Percentiles rank a stretch among this genome's conserved stretches.
phyloP scores from a whole-genome alignment of 2,888 invertebrate genomes.

The Phlogophora meticulosa region DNA sequence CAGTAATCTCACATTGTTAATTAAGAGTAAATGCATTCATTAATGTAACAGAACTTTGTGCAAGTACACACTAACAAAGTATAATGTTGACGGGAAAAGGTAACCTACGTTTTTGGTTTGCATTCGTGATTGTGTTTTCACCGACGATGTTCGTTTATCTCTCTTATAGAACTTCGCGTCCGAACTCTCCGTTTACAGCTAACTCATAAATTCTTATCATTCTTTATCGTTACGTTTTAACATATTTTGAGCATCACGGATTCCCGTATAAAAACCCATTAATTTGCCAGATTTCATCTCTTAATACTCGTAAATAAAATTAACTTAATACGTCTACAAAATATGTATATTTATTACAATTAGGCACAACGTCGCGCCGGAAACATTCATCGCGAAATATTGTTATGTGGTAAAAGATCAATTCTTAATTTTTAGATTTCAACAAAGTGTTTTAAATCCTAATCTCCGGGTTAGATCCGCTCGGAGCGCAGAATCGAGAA shows the following conservation, averaged over 20 bases:
- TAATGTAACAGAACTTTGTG: conserved; percentile 77
- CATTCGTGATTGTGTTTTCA: conserved; percentile 78
- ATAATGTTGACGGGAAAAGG: conserved; percentile 88
- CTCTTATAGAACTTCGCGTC: conserved; percentile 68
- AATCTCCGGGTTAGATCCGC: conserved; percentile 85
- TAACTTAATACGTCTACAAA: conserved; percentile 88
- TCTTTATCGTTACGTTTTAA: conserved; percentile 78
- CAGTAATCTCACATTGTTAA: conserved; percentile 74
- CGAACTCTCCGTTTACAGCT: conserved; percentile 77
- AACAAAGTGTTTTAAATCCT: conserved; percentile 87
- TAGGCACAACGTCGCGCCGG: conserved; percentile 85
- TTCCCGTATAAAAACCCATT: conserved; percentile 77
- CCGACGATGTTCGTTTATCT: conserved; percentile 67
- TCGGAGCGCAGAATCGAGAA: conserved; percentile 79
- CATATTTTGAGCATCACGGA: conserved; percentile 87
- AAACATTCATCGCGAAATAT: conserved; percentile 91
- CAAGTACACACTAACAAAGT: conserved; percentile 82
- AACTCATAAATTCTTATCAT: conserved; percentile 78
- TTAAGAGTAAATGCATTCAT: conserved; percentile 73
- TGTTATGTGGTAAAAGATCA: conserved; percentile 88
- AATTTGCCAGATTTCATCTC: conserved; percentile 86
- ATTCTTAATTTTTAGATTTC: conserved; percentile 87
- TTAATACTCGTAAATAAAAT: conserved; percentile 88
- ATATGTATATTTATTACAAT: conserved; percentile 88
- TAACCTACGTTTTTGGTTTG: conserved; percentile 90